phyloP scores from a whole-genome alignment of 2,888 invertebrate species.

The Lamproptera curius region DNA sequence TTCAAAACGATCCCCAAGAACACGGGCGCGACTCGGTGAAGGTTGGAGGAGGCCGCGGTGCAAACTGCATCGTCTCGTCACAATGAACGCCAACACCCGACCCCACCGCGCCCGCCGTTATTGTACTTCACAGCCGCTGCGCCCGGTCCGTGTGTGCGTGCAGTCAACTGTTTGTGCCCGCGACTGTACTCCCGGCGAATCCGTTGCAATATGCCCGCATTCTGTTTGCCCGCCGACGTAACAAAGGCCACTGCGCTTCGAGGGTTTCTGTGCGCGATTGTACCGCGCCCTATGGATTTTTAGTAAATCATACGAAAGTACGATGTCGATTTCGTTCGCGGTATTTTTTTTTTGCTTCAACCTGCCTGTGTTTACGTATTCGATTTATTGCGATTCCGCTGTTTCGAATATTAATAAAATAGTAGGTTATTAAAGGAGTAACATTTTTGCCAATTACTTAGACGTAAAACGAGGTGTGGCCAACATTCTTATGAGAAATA shows the following conservation, averaged over 20 bases:
- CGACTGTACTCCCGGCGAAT: slow-evolving; percentile 56
- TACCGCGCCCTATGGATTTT: too few relatives aligned
- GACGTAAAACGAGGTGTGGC: too few relatives aligned
- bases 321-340: too few relatives aligned
- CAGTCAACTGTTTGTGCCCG: slow-evolving; percentile 71
- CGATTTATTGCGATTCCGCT: too few relatives aligned
- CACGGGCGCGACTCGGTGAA: slow-evolving; percentile 74
- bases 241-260: slow-evolving; percentile 30
- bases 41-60: slow-evolving; percentile 75
- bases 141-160: slow-evolving; percentile 43
- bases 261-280: too few relatives aligned
- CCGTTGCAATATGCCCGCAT: slow-evolving; percentile 40
- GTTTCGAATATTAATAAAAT: too few relatives aligned
- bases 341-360: too few relatives aligned
- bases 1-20: slow-evolving; percentile 78
- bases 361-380: too few relatives aligned
- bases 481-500: too few relatives aligned
- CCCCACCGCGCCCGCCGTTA: slow-evolving; percentile 42
- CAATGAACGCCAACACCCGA: slow-evolving; percentile 46
- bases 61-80: slow-evolving; percentile 77
- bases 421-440: too few relatives aligned
- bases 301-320: too few relatives aligned
- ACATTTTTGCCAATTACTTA: too few relatives aligned
- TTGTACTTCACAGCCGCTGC: slow-evolving; percentile 49
- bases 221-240: slow-evolving; percentile 38